Base-by-base conservation (phyloP, 2,888 invertebrate genomes). In the Chironomus tentans region DNA sequence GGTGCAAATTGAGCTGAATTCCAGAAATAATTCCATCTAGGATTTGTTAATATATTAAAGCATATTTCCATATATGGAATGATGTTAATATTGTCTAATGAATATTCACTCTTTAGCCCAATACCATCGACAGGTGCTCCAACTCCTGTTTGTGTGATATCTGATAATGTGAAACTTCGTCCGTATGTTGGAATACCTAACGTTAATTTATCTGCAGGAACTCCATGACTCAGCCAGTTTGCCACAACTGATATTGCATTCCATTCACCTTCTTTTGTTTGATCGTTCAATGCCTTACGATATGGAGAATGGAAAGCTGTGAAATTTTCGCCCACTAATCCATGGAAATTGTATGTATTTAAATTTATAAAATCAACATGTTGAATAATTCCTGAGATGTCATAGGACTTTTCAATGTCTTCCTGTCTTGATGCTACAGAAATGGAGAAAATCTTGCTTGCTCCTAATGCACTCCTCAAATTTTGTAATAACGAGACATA, bases 21-120 rank as follows among this genome's bases (percentile, higher is more conserved):
- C 0, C 21, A 21, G 5, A 4, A 13, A 12, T 4, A 21, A 5
- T 24, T 2, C 88, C 88, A 77, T 88, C 86, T 38, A 87, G 86
- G 0, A 90, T 87, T 77, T 83, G 85, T 91, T 90, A 91, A 2
- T 7, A 10, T 2, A 85, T 85, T 38, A 87, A 86, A 65, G 87
- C 85, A 61, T 86, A 88, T 89, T 84, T 91, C 91, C 78, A 90
- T 89, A 79, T 88, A 91, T 12, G 90, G 90, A 61, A 90, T 81
- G 48, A 85, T 82, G 13, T 91, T 91, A 68, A 80, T 79, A 47
- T 85, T 84, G 2, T 22, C 22, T 24, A 65, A 0, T 90, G 10
- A 90, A 79, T 85, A 89, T 0, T 85, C 87, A 3, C 90, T 91
- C 4, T 85, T 82, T 1, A 81, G 78, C 0, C 89, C 89, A 0